Evolutionary conservation across 2,888 invertebrate species (phyloP), one percentile per base, ranked within the genome.

Genomic region (Beris morrisii): DNA sequence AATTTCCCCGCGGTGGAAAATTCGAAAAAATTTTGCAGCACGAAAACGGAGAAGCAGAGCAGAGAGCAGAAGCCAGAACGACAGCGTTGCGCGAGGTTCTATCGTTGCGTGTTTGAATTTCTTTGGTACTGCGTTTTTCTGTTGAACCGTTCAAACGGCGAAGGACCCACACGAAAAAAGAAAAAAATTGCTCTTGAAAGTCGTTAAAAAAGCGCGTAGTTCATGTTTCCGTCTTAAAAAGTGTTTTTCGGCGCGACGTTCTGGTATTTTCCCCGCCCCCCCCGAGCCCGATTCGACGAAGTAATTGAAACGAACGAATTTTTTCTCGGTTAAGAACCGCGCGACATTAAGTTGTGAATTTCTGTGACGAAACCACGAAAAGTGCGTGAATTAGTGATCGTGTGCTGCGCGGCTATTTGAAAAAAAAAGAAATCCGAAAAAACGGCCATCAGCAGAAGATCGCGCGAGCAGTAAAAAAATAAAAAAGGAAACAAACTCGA

Each of bases 41-140:
- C 5, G 38, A 38, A 38, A 38, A 38, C 9, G 22, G 22, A 22
- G 22, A 22, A 22, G 3, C 22, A 22, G 43, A 7, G 3, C 38
- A 38, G 38, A 57, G 11, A 45, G 31, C 58, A 59, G 58, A 59
- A 59, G 44, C 58, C 58, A 59, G 58, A 59, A 59, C 58, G 58
- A 30, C 46, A 48, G 58, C 58, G 58, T 59, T 59, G 58, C 46
- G 58, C 58, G 58, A 59, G 48, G 58, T 22, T 22, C 22, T 22
- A 31, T 30, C 46, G 9, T n/a, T 44, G 58, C 48, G 28, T 48
- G 28, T 45, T 59, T 22, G 2, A 4, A 28, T 46, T 46, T 46
- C 22, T 46, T 4, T n/a, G 31, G 32, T 54, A 53, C 9, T 54
- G 28, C 31, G 54, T 54, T 54, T 12, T 54, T 31, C 31, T 4